A percentile compares a stretch with the other conserved stretches of the same genome.
Conservation (phyloP, 2,888 invertebrate species). For the Melieria picta region DNA sequence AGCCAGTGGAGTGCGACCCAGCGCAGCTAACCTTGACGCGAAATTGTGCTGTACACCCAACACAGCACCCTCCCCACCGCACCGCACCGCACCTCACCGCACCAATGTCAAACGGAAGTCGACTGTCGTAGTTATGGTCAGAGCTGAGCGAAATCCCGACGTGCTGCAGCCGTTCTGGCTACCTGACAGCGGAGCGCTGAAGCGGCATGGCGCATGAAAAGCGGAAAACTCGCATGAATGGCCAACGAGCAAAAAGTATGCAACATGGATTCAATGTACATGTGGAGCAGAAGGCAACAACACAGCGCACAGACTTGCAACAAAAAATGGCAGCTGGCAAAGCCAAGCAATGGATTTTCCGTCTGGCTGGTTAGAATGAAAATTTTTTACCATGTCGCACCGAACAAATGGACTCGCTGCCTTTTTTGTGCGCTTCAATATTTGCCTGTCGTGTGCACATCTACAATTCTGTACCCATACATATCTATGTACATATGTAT, state of each 20-base stretch:
- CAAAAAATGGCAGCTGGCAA: slow-evolving; percentile 13
- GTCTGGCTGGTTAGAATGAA: slow-evolving; percentile 19
- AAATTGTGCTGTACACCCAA: neutral
- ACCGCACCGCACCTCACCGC: neutral
- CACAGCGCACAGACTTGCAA: neutral
- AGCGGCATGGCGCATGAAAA: slow-evolving; percentile 41
- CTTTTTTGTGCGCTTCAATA: neutral
- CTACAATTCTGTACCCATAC: no score
- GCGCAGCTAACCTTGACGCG: slow-evolving; percentile 24
- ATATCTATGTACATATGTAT: slow-evolving; percentile 8
- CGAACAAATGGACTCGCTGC: slow-evolving; percentile 6
- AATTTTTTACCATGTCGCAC: slow-evolving; percentile 11
- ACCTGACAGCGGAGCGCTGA: neutral
- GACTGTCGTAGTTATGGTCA: slow-evolving; percentile 17
- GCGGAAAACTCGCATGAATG: slow-evolving; percentile 57
- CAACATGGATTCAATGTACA: slow-evolving; percentile 9
- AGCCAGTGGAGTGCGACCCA: neutral
- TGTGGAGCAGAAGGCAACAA: slow-evolving; percentile 15
- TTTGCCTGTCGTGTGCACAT: neutral
- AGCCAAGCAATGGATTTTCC: no score
- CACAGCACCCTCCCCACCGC: neutral
- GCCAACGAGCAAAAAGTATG: slow-evolving; percentile 20
- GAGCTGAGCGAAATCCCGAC: neutral
- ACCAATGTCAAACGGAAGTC: slow-evolving; percentile 26
- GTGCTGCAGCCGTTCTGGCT: no score